Evolutionary conservation across 2,888 invertebrate genomes (phyloP), one percentile per base, ranked within the genome.

Genomic region (Bhutanitis thaidina): DNA sequence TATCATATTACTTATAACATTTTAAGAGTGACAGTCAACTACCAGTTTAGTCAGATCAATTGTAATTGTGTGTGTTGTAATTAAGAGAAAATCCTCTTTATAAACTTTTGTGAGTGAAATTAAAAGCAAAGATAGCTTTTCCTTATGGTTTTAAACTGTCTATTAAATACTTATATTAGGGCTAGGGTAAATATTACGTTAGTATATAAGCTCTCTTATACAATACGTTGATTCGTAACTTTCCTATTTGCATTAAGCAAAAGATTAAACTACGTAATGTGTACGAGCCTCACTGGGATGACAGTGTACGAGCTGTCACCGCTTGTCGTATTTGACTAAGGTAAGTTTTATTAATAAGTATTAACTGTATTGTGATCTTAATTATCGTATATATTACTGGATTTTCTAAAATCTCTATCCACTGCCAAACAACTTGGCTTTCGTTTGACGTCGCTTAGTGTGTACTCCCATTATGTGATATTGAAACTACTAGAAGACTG

Each of bases 321-420:
- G 71, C 61, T 73, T 77, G 69, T 76, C 70, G 68, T 82, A 81
- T 77, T 80, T 76, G 71, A 71, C 64, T 79, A 78, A 67, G 69
- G 62, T 81, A 80, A 81, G 77, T 69, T 77, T 69, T 77, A 83
- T 74, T 78, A 56, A 55, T 89, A 87, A 88, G 87, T 87, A 85
- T 83, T 86, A 85, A 81, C 75, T 79, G 77, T 87, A 87, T 80
- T 87, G 87, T 89, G 86, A 87, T 88, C 74, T 78, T 82, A 77
- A 80, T 77, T 81, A 76, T 80, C 75, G 60, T 78, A 77, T 74
- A 71, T 76, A 77, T 69, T 69, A 76, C 71, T 79, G 74, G 62
- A 77, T 70, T 80, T 74, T 70, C 67, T 60, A 68, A 62, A 71
- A 71, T 64, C 55, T 65, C 71, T 60, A 60, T 69, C 71, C 64